These are phyloP conservation scores for Andrena haemorrhoa DNA, from an alignment of 2,888 invertebrate genomes.

Conservation along the genomic window DNA sequence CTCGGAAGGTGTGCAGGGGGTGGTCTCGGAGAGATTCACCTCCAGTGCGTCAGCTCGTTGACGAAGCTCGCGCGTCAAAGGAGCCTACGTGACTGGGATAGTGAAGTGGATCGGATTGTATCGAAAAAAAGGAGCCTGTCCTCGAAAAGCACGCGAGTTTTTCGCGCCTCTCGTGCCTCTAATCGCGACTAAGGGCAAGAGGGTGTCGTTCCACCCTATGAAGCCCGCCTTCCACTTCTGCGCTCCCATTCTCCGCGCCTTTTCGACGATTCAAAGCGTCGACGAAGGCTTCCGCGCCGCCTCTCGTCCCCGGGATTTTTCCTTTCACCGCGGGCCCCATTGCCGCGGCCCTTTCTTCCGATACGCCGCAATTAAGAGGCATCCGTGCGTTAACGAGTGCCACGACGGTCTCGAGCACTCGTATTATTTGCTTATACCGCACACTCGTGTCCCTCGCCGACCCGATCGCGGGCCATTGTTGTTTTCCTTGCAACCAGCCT, in stretches of 20 bases:
- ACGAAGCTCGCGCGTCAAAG: not conserved
- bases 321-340: conserved; percentile 19
- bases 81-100: not conserved
- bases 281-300: conserved; percentile 6
- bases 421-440: conserved; percentile 56
- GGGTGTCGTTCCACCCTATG: conserved; percentile 29
- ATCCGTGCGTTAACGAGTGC: conserved; percentile 69
- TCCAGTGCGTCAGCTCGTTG: not conserved
- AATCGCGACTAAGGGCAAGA: conserved; percentile 39
- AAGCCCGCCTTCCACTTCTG: conserved; percentile 37
- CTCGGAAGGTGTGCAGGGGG: not conserved
- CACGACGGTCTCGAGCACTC: conserved; percentile 33
- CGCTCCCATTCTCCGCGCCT: conserved; percentile 34
- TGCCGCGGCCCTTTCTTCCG: conserved; percentile 43
- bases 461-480: conserved; percentile 49
- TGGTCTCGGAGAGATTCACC: not conserved
- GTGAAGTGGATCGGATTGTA: conserved; percentile 15
- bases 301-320: conserved; percentile 11
- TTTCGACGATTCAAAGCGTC: conserved; percentile 52
- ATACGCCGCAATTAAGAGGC: conserved; percentile 69
- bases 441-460: conserved; percentile 1
- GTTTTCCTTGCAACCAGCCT: not conserved
- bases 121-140: not conserved
- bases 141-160: conserved; percentile 20
- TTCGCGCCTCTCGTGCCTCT: conserved; percentile 14